These are phyloP conservation scores for Cynopterus brachyotis DNA, from an alignment of 2,113 vertebrate genomes.

Conservation along the genomic window DNA sequence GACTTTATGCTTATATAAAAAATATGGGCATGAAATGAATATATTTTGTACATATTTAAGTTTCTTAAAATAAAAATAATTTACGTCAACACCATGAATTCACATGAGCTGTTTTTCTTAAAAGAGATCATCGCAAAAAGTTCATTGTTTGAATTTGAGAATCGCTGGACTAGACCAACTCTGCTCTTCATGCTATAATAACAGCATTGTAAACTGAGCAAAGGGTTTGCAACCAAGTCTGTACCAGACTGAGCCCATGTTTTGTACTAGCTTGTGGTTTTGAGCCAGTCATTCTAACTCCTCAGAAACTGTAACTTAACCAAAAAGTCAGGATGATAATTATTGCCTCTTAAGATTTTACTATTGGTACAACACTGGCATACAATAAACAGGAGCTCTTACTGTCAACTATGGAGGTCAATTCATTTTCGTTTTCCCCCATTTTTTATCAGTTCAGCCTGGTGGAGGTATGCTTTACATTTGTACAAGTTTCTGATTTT, in stretches of 20 bases:
- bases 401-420: neutral
- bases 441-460: neutral
- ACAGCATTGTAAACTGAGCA: neutral
- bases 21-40: neutral
- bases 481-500: slow-evolving; percentile 6
- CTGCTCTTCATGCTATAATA: neutral
- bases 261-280: neutral
- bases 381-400: neutral
- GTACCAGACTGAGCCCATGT: neutral
- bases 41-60: neutral
- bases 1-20: neutral
- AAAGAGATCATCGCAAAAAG: neutral
- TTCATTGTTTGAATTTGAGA: neutral
- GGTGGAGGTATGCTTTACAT: neutral
- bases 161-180: neutral
- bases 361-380: neutral
- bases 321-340: neutral
- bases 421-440: neutral
- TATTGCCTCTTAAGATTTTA: neutral
- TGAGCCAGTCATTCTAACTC: neutral
- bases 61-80: neutral
- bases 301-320: neutral
- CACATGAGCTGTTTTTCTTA: neutral
- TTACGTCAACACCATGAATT: neutral
- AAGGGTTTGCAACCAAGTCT: neutral